Conservation (phyloP, 2,888 invertebrate genomes). For the Drosophila affinis region DNA sequence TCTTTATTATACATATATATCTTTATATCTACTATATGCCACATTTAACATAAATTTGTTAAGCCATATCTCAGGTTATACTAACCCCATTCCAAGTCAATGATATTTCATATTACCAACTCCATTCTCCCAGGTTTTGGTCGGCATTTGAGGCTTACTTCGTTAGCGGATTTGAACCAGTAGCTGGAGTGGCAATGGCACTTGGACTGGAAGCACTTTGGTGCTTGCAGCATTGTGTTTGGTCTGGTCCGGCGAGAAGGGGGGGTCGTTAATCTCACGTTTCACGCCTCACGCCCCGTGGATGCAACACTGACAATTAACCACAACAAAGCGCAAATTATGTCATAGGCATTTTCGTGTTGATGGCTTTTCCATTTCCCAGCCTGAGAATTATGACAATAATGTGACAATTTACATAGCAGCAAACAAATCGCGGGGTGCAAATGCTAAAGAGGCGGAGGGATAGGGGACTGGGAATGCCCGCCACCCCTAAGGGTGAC, state of each 20-base stretch:
- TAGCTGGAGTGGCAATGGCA: constrained; percentile 12
- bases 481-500: constrained; percentile 56
- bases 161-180: constrained; percentile 21
- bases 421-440: constrained; percentile 56
- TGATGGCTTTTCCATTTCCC: constrained; percentile 53
- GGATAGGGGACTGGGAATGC: neutral
- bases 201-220: constrained; percentile 13
- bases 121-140: neutral
- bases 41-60: too few species aligned
- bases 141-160: neutral
- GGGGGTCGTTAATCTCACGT: constrained; percentile 44
- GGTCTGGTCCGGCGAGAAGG: neutral
- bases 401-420: constrained; percentile 74
- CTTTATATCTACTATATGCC: too few species aligned
- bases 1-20: too few species aligned
- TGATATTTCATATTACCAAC: neutral
- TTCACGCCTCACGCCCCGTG: constrained; percentile 35
- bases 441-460: constrained; percentile 11
- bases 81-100: neutral
- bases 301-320: constrained; percentile 57
- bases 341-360: constrained; percentile 62
- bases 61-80: neutral
- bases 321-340: constrained; percentile 75
- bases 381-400: constrained; percentile 66
- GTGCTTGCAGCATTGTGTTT: constrained; percentile 22